Evolutionary conservation across 2,888 invertebrate species (phyloP).

Genomic region (Drosophila flavopinicola): DNA sequence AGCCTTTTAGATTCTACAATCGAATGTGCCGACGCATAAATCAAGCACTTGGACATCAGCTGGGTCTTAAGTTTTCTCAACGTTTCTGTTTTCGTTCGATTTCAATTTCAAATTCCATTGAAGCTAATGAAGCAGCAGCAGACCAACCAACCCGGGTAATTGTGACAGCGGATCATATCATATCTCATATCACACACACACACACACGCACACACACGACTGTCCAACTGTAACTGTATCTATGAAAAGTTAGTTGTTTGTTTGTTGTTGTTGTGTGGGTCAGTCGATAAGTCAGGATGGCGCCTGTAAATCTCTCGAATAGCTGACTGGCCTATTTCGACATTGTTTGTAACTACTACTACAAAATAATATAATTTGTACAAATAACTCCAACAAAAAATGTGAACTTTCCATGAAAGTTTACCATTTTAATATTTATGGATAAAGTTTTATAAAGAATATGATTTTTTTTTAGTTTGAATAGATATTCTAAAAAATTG

Average conservation of each 20-base stretch:
- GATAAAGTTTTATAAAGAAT: too few species aligned
- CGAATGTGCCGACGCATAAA: constrained; percentile 61
- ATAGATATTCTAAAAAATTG: not conserved
- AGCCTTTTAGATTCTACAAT: constrained; percentile 62
- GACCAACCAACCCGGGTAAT: constrained; percentile 15
- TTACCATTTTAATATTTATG: too few species aligned
- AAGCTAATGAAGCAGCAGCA: constrained; percentile 5
- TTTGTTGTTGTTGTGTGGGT: constrained; percentile 25
- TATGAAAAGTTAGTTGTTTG: constrained; percentile 6
- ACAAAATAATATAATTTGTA: too few species aligned
- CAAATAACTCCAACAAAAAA: too few species aligned
- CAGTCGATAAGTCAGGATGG: constrained; percentile 40
- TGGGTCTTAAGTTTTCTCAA: constrained; percentile 43
- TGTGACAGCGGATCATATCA: constrained; percentile 52
- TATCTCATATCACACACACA: constrained; percentile 43
- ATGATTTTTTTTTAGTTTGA: too few species aligned
- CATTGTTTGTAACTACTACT: not conserved
- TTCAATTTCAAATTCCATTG: constrained; percentile 40
- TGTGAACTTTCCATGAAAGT: too few species aligned
- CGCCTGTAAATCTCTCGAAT: constrained; percentile 37
- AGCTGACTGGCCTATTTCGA: constrained; percentile 15
- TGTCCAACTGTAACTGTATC: constrained; percentile 23
- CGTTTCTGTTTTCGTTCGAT: constrained; percentile 23
- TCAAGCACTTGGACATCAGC: constrained; percentile 54
- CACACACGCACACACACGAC: constrained; percentile 15